Conservation (phyloP, 1,140 invertebrate genomes). For the Ptiloglossa arizonensis region DNA sequence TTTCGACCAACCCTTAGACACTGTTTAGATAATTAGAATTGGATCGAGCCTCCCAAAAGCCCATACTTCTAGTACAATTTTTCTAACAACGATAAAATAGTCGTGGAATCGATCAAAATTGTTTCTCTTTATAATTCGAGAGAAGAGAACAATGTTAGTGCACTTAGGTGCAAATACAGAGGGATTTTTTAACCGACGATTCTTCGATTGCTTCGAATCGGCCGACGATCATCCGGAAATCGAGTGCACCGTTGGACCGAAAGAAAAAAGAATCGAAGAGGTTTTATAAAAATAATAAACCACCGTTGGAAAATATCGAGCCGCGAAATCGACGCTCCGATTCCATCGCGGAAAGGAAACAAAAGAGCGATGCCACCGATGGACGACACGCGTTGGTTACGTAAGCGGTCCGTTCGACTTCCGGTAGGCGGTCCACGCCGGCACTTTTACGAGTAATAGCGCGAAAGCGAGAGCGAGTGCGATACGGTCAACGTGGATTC, state of each 20-base stretch:
- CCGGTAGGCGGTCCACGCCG: slow-evolving; percentile 69
- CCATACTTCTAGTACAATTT: too few relatives aligned
- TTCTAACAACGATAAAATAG: too few relatives aligned
- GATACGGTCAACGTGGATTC: slow-evolving; percentile 74
- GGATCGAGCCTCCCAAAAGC: too few relatives aligned
- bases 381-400: slow-evolving; percentile 48
- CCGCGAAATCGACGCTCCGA: background rate
- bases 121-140: too few relatives aligned
- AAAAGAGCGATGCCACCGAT: slow-evolving; percentile 13
- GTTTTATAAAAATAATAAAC: background rate
- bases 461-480: slow-evolving; percentile 74
- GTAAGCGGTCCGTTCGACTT: slow-evolving; percentile 50
- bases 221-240: background rate
- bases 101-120: too few relatives aligned
- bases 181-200: too few relatives aligned
- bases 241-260: background rate
- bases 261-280: background rate
- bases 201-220: background rate
- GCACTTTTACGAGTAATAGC: slow-evolving; percentile 72
- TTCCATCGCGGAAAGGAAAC: background rate
- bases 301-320: too few relatives aligned
- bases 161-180: too few relatives aligned
- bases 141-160: too few relatives aligned
- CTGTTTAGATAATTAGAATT: too few relatives aligned
- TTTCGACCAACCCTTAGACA: too few relatives aligned